A percentile compares a stretch with the other conserved stretches of the same genome.
These are phyloP conservation scores for Acanthaster planci DNA, from an alignment of 35 echinoderm and acorn worm genomes.

Conservation along the genomic window DNA sequence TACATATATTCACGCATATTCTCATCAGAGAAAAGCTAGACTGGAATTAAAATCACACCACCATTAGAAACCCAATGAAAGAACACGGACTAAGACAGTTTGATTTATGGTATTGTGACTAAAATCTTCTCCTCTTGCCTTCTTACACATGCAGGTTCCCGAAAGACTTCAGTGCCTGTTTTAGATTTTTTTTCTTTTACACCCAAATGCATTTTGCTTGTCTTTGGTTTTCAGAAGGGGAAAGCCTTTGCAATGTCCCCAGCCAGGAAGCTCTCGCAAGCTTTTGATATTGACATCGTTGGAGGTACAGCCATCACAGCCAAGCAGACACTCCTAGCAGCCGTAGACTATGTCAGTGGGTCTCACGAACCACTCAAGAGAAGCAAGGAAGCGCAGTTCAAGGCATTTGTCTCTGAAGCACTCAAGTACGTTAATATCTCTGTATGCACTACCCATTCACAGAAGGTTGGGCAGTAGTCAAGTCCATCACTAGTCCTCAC, in stretches of 20 bases:
- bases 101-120: no score
- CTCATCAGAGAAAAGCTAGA: no score
- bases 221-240: conserved; percentile 57
- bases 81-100: no score
- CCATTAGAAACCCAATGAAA: no score
- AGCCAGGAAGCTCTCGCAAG: conserved; percentile 84
- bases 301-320: conserved; percentile 95
- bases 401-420: conserved; percentile 89
- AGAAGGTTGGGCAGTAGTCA: neutral
- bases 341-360: conserved; percentile 65
- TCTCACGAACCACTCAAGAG: conserved; percentile 82
- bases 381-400: conserved; percentile 82
- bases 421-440: conserved; percentile 69
- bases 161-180: no score
- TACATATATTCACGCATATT: no score
- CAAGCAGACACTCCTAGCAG: conserved; percentile 84
- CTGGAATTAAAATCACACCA: no score
- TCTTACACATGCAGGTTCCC: no score
- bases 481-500: neutral
- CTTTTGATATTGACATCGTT: conserved; percentile 89
- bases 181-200: no score
- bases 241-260: conserved; percentile 78
- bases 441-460: neutral
- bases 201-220: no score
- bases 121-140: no score